A percentile compares a stretch with the other conserved stretches of the same genome.
phyloP scores from a whole-genome alignment of 2,113 vertebrate genomes.

The Lepus europaeus region DNA sequence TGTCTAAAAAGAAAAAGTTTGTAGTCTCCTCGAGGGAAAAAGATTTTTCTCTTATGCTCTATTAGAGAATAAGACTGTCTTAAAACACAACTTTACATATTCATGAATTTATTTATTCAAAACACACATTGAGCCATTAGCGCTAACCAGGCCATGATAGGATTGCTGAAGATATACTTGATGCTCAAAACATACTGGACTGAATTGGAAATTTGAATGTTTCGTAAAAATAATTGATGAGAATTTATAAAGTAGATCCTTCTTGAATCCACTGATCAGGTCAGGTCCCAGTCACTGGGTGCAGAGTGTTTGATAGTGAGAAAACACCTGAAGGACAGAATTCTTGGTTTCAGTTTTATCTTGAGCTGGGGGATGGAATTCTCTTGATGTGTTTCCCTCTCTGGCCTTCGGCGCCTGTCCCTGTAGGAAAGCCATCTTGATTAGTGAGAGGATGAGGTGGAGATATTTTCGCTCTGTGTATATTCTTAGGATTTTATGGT shows the following conservation, averaged over 20 bases:
- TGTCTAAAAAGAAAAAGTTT: conserved; percentile 6
- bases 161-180: background rate
- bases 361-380: background rate
- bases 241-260: background rate
- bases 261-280: background rate
- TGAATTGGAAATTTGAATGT: background rate
- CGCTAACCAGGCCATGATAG: background rate
- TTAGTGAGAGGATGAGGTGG: conserved; percentile 30
- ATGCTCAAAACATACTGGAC: background rate
- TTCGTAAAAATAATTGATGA: background rate
- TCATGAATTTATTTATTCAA: conserved; percentile 2
- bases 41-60: background rate
- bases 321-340: background rate
- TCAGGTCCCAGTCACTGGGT: background rate
- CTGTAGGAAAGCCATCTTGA: background rate
- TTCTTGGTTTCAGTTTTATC: background rate
- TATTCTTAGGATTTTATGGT: conserved; percentile 71
- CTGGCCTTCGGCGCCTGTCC: background rate
- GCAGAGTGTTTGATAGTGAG: background rate
- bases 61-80: background rate
- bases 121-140: background rate
- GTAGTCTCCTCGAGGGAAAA: background rate
- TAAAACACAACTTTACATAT: background rate
- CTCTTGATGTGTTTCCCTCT: background rate
- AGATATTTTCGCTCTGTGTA: conserved; percentile 39